Conservation (phyloP, 2,797 vertebrate species). For the Pseudotriccus pelzelni region DNA sequence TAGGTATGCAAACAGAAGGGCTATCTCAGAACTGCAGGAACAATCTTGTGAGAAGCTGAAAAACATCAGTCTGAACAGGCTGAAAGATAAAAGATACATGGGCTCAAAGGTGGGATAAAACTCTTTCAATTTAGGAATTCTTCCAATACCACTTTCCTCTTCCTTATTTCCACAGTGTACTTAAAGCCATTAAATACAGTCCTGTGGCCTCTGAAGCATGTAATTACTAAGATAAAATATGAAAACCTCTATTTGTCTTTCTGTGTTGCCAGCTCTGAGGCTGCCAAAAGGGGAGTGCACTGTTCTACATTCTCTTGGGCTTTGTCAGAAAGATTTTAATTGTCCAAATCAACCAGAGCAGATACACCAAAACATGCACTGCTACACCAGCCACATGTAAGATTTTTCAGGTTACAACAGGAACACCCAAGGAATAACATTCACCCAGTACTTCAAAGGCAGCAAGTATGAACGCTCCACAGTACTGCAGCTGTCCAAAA, state of each 20-base stretch:
- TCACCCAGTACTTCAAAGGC: background rate
- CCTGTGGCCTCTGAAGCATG: conserved; percentile 33
- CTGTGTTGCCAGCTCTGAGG: background rate
- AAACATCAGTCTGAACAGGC: background rate
- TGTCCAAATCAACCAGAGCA: background rate
- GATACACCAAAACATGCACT: background rate
- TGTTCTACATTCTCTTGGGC: background rate
- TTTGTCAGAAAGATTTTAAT: background rate
- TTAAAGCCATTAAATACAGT: conserved; percentile 32
- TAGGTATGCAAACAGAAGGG: background rate
- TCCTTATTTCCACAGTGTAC: conserved; percentile 9
- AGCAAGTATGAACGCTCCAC: background rate
- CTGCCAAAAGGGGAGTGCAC: background rate
- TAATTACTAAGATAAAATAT: conserved; percentile 54
- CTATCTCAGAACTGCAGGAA: background rate
- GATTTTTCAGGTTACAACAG: background rate
- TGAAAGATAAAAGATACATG: background rate
- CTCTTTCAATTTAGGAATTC: background rate
- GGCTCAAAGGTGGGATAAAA: background rate
- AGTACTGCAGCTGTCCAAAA: background rate
- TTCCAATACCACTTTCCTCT: background rate
- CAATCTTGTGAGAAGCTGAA: background rate
- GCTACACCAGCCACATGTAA: background rate
- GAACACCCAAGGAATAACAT: background rate
- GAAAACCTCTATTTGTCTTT: conserved; percentile 47